Percentiles rank a stretch among this genome's conserved stretches.
Conservation (phyloP, 2,888 invertebrate genomes). For the Glyphotaelius pellucidus region DNA sequence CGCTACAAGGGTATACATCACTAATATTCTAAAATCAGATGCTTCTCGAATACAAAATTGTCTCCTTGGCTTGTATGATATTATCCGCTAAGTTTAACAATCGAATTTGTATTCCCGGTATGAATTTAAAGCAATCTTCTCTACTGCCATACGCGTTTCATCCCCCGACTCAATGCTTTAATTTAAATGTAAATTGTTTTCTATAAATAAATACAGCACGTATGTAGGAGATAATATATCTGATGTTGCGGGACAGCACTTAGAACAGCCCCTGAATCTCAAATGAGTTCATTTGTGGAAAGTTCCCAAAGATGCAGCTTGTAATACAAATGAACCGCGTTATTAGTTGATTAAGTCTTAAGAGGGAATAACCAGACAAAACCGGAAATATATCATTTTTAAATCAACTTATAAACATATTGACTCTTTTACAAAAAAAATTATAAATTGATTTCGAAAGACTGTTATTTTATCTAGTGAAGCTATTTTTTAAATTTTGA, state of each 20-base stretch:
- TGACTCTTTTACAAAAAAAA: no score
- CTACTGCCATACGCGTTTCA: background rate
- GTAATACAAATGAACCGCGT: background rate
- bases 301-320: background rate
- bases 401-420: no score
- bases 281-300: background rate
- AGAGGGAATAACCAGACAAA: no score
- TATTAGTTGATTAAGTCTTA: background rate
- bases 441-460: no score
- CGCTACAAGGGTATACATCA: background rate
- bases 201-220: background rate
- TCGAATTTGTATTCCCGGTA: slow-evolving; percentile 6
- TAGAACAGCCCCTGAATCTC: background rate
- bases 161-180: background rate
- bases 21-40: background rate
- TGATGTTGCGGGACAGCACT: background rate
- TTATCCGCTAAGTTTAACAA: background rate
- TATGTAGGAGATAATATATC: slow-evolving; percentile 5
- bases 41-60: background rate
- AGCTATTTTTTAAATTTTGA: no score
- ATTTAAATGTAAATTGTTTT: slow-evolving; percentile 23
- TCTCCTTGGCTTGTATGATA: background rate
- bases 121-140: slow-evolving; percentile 4
- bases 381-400: no score
- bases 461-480: no score